Base-by-base conservation (phyloP, 92 coral and sea anemone species). In the Epizoanthus fatuus region DNA sequence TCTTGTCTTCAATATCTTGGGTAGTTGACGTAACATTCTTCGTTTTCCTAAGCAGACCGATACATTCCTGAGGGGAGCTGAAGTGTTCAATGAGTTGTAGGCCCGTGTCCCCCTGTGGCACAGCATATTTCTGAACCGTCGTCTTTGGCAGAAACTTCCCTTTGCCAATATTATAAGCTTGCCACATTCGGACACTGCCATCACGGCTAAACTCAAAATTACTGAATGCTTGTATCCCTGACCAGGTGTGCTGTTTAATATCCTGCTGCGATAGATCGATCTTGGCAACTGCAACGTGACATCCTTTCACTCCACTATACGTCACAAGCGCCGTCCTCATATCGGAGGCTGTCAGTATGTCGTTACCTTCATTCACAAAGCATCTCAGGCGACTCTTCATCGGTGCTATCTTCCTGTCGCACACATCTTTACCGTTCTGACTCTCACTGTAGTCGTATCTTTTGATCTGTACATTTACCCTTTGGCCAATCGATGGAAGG, bases 241-340 rank as follows among this genome's bases (percentile, higher is more conserved):
- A 70, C 93, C 89, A 85, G 49, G 58, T 90, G 80, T 90, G 90
- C n/a, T 85, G 74, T 12, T 68, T 45, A 29, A 89, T 84, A 17
- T 63, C 74, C 75, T 89, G 86, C 79, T 75, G 66, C 35, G 91
- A 64, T 8, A 64, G 66, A 56, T 91, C 88, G 14, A 84, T 73
- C 16, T 79, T 69, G 69, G 74, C 88, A 55, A 87, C 94, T 66
- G 92, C 80, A 35, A 58, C 84, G 25, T 66, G 68, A 52, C 91
- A 91, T 57, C 91, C 88, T 63, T 91, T 81, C 60, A 91, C 92
- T 59, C 90, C 88, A 72, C 92, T 90, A 69, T 91, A 80, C 17
- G 92, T 84, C 55, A 88, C 95, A 3, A 91, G 80, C 8, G 92
- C 95, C 66, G 51, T 78, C 62, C 88, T 91, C 92, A 91, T 91